Evolutionary conservation across 2,113 vertebrate species (phyloP).

Genomic region (Neodontobutis hainanensis): DNA sequence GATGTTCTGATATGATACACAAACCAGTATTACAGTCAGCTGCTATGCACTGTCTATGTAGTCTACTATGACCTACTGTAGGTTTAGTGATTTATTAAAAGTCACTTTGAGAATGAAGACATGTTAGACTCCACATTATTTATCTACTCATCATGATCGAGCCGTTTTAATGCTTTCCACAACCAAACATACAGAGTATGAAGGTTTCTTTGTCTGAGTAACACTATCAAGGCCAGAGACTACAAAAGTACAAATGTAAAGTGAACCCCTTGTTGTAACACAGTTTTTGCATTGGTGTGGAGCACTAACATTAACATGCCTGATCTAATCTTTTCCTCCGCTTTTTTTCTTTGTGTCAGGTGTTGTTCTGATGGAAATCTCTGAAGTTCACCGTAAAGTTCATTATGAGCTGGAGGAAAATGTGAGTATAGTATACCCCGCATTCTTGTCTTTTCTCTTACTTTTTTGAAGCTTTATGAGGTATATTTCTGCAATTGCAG

Average conservation of each 20-base stretch:
- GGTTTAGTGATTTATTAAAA: no score
- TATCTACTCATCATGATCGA: no score
- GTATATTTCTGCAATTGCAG: neutral
- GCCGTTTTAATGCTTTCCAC: no score
- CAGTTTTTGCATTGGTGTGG: neutral
- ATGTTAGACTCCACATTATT: no score
- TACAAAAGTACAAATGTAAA: conserved; percentile 18
- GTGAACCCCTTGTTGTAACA: no score
- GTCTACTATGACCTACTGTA: no score
- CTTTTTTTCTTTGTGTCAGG: conserved; percentile 75
- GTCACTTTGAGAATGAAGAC: no score
- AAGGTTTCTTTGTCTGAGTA: conserved; percentile 7
- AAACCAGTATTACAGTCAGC: no score
- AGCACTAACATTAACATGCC: conserved; percentile 10
- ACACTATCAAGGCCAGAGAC: neutral
- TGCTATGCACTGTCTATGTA: no score
- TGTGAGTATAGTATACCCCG: conserved; percentile 76
- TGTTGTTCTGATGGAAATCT: conserved; percentile 91
- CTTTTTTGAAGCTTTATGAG: conserved; percentile 24
- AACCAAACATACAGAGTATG: neutral
- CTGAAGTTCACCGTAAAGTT: conserved; percentile 90
- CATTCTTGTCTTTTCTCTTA: neutral
- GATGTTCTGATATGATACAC: no score
- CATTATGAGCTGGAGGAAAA: conserved; percentile 91
- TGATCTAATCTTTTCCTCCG: conserved; percentile 1